A percentile compares a stretch with the other conserved stretches of the same genome.
Conservation (phyloP, 2,888 invertebrate species). For the Diadegma fenestrale region DNA sequence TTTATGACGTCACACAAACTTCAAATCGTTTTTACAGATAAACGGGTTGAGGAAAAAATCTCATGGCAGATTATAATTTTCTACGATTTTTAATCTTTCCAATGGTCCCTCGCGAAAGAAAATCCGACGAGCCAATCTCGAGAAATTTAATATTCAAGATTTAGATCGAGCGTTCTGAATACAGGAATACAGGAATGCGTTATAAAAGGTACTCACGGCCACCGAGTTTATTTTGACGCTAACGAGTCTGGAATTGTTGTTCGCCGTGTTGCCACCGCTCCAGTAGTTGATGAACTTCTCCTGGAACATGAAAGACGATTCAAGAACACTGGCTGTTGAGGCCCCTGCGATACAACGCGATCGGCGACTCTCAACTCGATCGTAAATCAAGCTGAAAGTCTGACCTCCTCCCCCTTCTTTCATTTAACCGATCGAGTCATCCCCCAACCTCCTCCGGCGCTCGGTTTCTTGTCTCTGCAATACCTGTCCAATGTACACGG, state of each 20-base stretch:
- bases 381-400: constrained; percentile 72
- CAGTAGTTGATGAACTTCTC: constrained; percentile 83
- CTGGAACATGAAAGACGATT: constrained; percentile 76
- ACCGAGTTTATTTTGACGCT: constrained; percentile 82
- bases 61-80: no score
- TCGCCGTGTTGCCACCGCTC: constrained; percentile 75
- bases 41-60: no score
- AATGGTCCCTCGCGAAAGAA: no score
- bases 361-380: constrained; percentile 63
- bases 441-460: constrained; percentile 21
- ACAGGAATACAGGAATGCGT: neutral
- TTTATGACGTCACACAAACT: no score
- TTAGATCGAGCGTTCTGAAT: neutral
- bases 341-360: constrained; percentile 51
- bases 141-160: no score
- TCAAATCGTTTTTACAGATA: no score
- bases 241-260: constrained; percentile 78
- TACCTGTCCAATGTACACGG: constrained; percentile 84
- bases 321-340: constrained; percentile 69
- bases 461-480: constrained; percentile 55
- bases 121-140: no score
- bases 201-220: constrained; percentile 77
- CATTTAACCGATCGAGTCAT: constrained; percentile 37
- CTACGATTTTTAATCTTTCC: no score
- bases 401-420: neutral